Conservation (phyloP, 2,113 vertebrate species). For the Diphyllodes magnificus region DNA sequence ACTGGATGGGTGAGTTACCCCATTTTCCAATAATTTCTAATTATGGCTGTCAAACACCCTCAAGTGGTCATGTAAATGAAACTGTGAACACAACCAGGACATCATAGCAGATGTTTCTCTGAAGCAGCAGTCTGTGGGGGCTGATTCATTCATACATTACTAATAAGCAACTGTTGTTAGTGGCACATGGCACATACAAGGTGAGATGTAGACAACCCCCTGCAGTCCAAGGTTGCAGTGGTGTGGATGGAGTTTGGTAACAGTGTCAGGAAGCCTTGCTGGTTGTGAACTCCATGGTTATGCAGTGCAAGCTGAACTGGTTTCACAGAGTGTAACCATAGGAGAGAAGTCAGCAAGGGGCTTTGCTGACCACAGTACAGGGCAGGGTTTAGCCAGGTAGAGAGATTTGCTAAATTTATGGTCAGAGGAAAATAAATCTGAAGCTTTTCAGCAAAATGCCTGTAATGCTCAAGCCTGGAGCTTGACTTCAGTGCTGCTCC, state of each 20-base stretch:
- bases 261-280: background rate
- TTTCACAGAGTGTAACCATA: background rate
- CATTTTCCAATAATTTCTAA: background rate
- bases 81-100: background rate
- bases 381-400: background rate
- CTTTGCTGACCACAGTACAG: background rate
- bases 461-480: background rate
- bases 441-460: background rate
- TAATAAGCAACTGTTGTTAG: background rate
- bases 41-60: background rate
- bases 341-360: background rate
- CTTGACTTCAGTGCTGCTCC: background rate
- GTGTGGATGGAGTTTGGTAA: background rate
- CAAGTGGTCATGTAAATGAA: background rate
- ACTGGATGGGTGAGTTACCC: background rate
- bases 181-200: accelerated
- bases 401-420: background rate
- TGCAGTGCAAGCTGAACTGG: background rate
- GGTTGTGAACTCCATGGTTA: background rate
- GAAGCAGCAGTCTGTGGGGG: background rate
- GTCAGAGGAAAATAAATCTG: background rate
- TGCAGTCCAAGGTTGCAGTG: background rate
- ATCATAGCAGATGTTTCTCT: background rate
- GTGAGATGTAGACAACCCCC: background rate
- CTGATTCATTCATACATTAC: background rate